Evolutionary conservation across 2,888 invertebrate genomes (phyloP), one percentile per base, ranked within the genome.

Genomic region (Anarsia innoxiella): DNA sequence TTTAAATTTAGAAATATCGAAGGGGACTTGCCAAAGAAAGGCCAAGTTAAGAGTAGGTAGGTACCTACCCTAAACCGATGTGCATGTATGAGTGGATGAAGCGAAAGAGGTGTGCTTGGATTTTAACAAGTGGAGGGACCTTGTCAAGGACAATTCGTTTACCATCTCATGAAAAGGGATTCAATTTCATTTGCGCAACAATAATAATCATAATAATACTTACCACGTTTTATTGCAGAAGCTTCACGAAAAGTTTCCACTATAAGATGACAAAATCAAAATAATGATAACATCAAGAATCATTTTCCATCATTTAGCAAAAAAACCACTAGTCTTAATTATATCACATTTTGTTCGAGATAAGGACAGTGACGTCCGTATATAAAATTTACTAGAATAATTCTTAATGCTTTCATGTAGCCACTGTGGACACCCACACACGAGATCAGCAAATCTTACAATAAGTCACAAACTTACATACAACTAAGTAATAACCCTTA

Each of bases 271-370:
- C 80, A 63, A 84, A 84, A 79, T 64, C 80, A 62, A 84, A 84
- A 79, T 63, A 66, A 78, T 78, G 79, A 82, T 75, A 43, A 83
- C 83, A 83, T 83, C 84, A 84, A 83, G 83, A 84, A 84, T 80
- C 80, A 84, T 84, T 79, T 70, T n/a, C n/a, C 9, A 8, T 66
- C 41, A 56, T 67, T 68, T 67, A 69, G 66, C 68, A 69, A 73
- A 74, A 71, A 67, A 68, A n/a, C n/a, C 72, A 73, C 71, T 74
- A 80, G 79, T 80, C 80, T 82, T 80, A 74, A 71, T 57, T 66
- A 80, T 84, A 83, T 84, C 84, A 83, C 84, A 84, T 80, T 80
- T 82, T 74, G 77, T 82, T 80, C 71, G 53, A 75, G 65, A 74
- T 53, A 52, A 63, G 69, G 82, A 82, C 83, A 80, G 80, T 82